phyloP scores from a whole-genome alignment of 2,888 invertebrate species.

The Ischnura elegans region DNA sequence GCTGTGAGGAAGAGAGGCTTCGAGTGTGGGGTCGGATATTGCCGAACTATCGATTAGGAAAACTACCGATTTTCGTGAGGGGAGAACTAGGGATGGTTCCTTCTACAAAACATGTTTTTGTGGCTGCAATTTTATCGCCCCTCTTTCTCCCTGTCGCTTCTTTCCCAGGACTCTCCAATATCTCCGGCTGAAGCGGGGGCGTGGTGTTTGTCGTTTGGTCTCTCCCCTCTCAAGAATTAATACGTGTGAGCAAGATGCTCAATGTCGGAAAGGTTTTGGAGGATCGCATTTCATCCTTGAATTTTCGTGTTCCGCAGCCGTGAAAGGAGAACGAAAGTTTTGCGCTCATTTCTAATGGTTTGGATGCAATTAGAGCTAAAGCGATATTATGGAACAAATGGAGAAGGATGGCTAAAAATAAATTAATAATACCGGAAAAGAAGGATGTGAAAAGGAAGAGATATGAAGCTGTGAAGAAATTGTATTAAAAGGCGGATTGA shows the following conservation, averaged over 20 bases:
- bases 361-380: too few relatives aligned
- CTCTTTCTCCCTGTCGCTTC: neutral
- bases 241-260: neutral
- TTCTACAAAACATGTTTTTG: slow-evolving; percentile 21
- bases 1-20: neutral
- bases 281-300: neutral
- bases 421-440: too few relatives aligned
- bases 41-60: neutral
- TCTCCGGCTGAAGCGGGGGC: neutral
- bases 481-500: too few relatives aligned
- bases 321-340: too few relatives aligned
- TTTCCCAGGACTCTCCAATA: neutral
- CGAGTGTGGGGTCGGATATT: neutral
- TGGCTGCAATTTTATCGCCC: neutral
- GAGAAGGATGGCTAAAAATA: too few relatives aligned
- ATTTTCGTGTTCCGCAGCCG: too few relatives aligned
- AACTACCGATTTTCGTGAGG: neutral
- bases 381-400: too few relatives aligned
- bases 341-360: too few relatives aligned
- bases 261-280: neutral
- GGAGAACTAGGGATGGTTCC: neutral
- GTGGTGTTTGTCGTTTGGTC: neutral
- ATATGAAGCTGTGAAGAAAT: too few relatives aligned
- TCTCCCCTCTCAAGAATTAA: neutral
- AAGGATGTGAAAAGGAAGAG: too few relatives aligned